These are phyloP conservation scores for Drosophila falleni DNA, from an alignment of 2,888 invertebrate species.

Conservation along the genomic window DNA sequence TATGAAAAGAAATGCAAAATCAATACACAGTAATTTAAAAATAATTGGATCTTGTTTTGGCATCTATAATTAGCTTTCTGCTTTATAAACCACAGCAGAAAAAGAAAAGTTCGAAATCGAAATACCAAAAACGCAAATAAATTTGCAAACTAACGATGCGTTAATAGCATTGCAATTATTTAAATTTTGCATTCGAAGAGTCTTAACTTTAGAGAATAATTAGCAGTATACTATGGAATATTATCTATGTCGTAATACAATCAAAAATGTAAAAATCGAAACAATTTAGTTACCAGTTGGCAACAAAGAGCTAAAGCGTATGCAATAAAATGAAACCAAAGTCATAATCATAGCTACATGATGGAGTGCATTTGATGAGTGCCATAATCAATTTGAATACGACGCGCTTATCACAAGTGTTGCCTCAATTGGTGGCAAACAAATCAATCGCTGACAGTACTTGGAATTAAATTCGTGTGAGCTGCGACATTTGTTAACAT, in stretches of 20 bases:
- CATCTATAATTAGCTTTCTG: constrained; percentile 30
- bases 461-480: constrained; percentile 41
- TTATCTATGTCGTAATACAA: neutral
- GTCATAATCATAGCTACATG: neutral
- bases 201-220: no score
- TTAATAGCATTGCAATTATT: constrained; percentile 1
- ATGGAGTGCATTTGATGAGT: constrained; percentile 10
- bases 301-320: neutral
- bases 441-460: constrained; percentile 16
- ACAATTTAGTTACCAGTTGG: neutral
- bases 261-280: neutral
- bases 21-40: constrained; percentile 22
- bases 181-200: neutral
- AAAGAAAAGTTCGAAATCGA: neutral
- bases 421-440: neutral
- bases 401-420: constrained; percentile 14
- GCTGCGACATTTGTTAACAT: constrained; percentile 45
- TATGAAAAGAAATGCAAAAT: constrained; percentile 11
- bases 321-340: constrained; percentile 14
- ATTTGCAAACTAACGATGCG: constrained; percentile 3
- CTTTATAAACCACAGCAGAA: neutral
- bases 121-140: constrained; percentile 3
- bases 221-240: constrained; percentile 1
- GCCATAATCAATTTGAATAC: constrained; percentile 12
- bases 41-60: constrained; percentile 10